Evolutionary conservation across 2,113 vertebrate genomes (phyloP).

Genomic region (Heliornis fulica): DNA sequence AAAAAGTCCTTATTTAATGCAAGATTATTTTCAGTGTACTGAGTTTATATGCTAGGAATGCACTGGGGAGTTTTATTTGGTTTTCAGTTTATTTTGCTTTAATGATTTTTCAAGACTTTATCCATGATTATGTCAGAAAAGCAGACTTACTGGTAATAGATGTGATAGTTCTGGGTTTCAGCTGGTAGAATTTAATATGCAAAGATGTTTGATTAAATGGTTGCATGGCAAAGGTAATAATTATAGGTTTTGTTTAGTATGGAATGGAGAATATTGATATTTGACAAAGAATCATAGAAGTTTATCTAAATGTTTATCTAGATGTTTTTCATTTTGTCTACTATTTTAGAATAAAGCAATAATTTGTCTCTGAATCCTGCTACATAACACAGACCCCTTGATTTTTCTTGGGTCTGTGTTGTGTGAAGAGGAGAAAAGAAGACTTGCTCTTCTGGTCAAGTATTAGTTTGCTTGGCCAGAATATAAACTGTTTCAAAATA

Average conservation of each 20-base stretch:
- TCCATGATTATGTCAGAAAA: background rate
- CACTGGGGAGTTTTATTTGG: background rate
- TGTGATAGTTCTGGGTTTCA: background rate
- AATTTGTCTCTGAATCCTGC: background rate
- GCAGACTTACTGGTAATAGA: background rate
- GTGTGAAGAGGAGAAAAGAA: background rate
- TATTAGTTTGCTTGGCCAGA: slow-evolving; percentile 12
- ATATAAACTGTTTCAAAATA: slow-evolving; percentile 20
- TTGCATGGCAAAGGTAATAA: background rate
- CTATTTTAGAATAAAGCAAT: background rate
- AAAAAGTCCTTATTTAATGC: background rate
- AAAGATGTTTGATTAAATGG: background rate
- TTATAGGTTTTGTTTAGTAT: background rate
- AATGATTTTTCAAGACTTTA: background rate
- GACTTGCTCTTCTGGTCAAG: background rate
- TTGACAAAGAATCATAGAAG: background rate
- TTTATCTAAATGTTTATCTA: background rate
- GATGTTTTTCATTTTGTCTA: background rate
- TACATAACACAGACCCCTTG: background rate
- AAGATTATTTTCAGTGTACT: background rate
- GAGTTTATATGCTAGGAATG: background rate
- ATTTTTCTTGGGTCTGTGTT: slow-evolving; percentile 12
- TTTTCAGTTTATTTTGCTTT: background rate
- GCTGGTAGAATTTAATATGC: background rate
- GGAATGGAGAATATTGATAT: background rate